Evolutionary conservation across 2,113 vertebrate genomes (phyloP).

Genomic region (Chionomys nivalis): DNA sequence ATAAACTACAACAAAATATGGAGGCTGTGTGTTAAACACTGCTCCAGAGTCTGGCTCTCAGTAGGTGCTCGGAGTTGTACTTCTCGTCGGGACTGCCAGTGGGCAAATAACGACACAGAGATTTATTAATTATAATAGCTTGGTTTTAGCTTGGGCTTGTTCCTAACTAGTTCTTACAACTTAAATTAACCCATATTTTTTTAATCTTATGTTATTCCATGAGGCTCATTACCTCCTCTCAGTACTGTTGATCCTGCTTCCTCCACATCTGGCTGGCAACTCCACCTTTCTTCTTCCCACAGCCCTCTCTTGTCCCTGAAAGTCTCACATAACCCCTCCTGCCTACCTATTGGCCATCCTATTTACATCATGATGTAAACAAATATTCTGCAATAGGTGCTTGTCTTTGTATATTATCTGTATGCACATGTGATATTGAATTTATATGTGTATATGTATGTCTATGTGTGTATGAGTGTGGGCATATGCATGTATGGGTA

Average conservation of each 20-base stretch:
- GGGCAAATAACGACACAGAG: background rate
- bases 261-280: background rate
- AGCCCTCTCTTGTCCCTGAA: background rate
- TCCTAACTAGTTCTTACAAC: background rate
- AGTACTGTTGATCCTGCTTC: background rate
- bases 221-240: background rate
- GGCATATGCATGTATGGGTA: background rate
- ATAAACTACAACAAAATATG: background rate
- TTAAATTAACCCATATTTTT: background rate
- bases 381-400: background rate
- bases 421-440: background rate
- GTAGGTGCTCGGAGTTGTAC: background rate
- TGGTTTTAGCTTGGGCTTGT: background rate
- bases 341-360: background rate
- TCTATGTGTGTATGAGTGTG: background rate
- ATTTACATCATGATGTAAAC: background rate
- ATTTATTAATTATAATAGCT: background rate
- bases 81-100: background rate
- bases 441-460: background rate
- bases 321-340: background rate
- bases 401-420: background rate
- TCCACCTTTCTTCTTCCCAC: background rate
- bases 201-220: background rate
- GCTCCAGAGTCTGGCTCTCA: background rate
- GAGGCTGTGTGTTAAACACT: background rate